A percentile compares a stretch with the other conserved stretches of the same genome.
Evolutionary conservation across 2,888 invertebrate genomes (phyloP).

Genomic region (Hypsopygia costalis): DNA sequence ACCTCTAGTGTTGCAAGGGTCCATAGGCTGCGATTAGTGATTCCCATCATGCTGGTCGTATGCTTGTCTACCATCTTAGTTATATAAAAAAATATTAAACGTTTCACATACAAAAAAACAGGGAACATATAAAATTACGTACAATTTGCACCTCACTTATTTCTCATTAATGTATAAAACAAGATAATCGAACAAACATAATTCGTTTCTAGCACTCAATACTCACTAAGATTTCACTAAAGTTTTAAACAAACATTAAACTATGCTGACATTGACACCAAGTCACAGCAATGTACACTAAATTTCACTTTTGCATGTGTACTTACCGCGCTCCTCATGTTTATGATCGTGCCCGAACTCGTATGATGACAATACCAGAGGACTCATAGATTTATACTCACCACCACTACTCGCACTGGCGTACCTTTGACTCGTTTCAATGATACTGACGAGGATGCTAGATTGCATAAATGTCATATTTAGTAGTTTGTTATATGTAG

Average conservation of each 20-base stretch:
- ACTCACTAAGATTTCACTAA: conserved; percentile 3
- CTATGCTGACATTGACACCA: conserved; percentile 22
- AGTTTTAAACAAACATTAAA: conserved; percentile 3
- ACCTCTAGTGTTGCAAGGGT: no score
- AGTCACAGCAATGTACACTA: conserved; percentile 33
- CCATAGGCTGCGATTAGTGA: no score
- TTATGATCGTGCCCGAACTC: conserved; percentile 45
- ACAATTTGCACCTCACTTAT: background rate
- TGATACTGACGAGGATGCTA: conserved; percentile 1
- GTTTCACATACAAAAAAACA: background rate
- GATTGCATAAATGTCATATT: conserved; percentile 31
- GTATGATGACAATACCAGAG: conserved; percentile 37
- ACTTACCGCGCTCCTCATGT: conserved; percentile 74
- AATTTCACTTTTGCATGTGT: conserved; percentile 50
- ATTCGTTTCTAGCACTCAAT: background rate
- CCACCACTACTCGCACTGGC: conserved; percentile 48
- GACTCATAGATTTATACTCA: conserved; percentile 55
- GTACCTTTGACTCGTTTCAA: background rate
- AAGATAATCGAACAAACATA: background rate
- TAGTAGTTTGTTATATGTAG: conserved; percentile 19
- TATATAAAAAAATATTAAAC: no score
- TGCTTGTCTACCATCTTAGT: no score
- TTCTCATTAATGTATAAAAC: background rate
- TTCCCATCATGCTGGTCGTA: no score
- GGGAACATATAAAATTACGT: background rate